Base-by-base conservation (phyloP, 2,888 invertebrate genomes). In the Caenorhabditis plicata region DNA sequence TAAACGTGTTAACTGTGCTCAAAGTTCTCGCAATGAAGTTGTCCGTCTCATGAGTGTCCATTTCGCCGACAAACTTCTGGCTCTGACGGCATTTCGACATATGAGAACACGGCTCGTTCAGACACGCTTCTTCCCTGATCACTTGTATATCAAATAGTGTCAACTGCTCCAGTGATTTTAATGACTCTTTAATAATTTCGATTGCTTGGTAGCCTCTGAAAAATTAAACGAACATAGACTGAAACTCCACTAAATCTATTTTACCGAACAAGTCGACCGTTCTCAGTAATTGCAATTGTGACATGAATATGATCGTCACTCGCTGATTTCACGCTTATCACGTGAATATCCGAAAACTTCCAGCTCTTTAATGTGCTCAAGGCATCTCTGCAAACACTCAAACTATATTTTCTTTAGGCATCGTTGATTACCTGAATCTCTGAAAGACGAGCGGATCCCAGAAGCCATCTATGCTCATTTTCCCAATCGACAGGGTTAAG, bases 81-180 rank as follows among this genome's bases (percentile, higher is more conserved):
- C 74, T 69, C 27, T 71, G 68, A 17, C 77, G 56, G 42, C 78
- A 78, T 41, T 73, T 65, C 27, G 79, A 72, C 64, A 63, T 78
- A 57, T 76, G 73, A 1, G 76, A 70, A 44, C 78, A 78, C 11
- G 78, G 78, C 49, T 78, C 78, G 35, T 71, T 66, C n/a, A 51
- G 56, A 41, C 78, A 78, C 36, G 73, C 52, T 23, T 74, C 72
- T 27, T 74, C 74, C 17, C 63, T 35, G n/a, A 71, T 55, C 13
- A 77, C 55, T 22, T 57, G 60, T 19, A 77, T 50, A 32, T 58
- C 55, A 31, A 65, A 27, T 13, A 68, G 64, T 41, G 74, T 69
- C 42, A 69, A 48, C 25, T 52, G 44, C 47, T 68, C 69, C 44
- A 76, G 26, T 20, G 64, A 55, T 31, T 58, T 50, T 15, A 62